These are phyloP conservation scores for Lagodon rhomboides DNA, from an alignment of 2,797 vertebrate genomes.

Conservation along the genomic window DNA sequence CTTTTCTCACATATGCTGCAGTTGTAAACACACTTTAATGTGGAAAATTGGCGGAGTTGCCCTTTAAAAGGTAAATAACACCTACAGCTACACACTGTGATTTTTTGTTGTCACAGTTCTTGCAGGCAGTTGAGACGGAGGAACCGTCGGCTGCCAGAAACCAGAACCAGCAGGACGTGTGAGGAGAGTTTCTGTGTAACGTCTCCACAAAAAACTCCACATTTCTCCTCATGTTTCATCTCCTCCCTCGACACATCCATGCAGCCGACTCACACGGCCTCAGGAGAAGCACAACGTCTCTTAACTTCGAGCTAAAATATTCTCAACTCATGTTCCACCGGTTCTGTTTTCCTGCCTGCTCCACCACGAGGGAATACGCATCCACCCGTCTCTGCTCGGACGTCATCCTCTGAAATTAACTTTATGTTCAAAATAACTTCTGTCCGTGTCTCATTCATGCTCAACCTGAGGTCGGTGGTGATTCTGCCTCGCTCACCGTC, in stretches of 20 bases:
- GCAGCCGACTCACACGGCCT: slow-evolving; percentile 4
- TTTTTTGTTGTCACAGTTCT: no score
- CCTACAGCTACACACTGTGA: no score
- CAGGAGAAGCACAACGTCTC: background rate
- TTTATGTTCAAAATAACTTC: background rate
- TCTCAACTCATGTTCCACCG: background rate
- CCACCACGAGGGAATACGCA: background rate
- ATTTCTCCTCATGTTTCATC: background rate
- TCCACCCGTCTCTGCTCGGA: background rate
- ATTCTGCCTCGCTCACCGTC: slow-evolving; percentile 1
- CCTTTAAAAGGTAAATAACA: no score
- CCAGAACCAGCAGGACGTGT: no score
- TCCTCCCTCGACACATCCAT: background rate
- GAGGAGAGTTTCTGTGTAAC: background rate
- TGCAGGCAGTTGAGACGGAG: no score
- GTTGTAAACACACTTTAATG: no score
- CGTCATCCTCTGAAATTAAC: background rate
- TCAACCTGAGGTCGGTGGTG: no score
- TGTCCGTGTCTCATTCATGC: no score
- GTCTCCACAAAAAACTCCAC: background rate
- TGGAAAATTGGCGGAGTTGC: no score
- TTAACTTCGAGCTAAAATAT: background rate
- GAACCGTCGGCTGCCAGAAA: no score
- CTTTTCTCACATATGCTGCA: no score
- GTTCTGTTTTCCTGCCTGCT: background rate